phyloP scores from a whole-genome alignment of 2,888 invertebrate species.

The Lepidochrysops patricia region DNA sequence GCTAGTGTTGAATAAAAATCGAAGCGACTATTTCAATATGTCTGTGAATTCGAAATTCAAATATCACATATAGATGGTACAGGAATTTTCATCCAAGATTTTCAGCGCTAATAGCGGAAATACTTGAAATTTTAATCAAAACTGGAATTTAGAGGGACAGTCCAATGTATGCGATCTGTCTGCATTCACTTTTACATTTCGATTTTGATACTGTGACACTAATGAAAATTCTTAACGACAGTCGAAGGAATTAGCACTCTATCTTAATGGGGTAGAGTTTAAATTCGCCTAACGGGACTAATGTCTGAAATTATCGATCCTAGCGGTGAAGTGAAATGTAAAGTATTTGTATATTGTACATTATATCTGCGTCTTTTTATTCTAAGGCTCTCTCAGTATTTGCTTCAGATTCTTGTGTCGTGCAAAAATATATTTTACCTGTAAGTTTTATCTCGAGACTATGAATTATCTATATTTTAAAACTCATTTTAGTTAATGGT shows the following conservation, averaged over 20 bases:
- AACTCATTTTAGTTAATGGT: no score
- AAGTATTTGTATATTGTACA: background rate
- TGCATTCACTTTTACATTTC: background rate
- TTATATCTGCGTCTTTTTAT: background rate
- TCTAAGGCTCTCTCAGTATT: background rate
- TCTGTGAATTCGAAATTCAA: background rate
- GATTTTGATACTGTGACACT: conserved; percentile 3
- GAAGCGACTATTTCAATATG: no score
- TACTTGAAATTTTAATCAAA: background rate
- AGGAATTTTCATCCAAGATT: background rate
- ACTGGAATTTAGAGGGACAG: background rate
- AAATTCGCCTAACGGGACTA: background rate
- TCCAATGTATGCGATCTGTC: background rate
- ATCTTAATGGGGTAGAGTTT: background rate
- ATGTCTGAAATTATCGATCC: conserved; percentile 2
- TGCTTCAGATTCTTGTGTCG: background rate
- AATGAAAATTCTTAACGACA: conserved; percentile 4
- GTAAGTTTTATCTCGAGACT: no score
- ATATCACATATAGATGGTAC: background rate
- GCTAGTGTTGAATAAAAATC: no score
- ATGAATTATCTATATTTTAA: no score
- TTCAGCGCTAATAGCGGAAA: conserved; percentile 2
- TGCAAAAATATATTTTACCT: no score
- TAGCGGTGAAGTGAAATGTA: background rate
- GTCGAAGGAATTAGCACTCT: background rate